Percentiles rank a stretch among this genome's conserved stretches.
These are phyloP conservation scores for Carabus problematicus DNA, from an alignment of 2,888 invertebrate species.

Conservation along the genomic window DNA sequence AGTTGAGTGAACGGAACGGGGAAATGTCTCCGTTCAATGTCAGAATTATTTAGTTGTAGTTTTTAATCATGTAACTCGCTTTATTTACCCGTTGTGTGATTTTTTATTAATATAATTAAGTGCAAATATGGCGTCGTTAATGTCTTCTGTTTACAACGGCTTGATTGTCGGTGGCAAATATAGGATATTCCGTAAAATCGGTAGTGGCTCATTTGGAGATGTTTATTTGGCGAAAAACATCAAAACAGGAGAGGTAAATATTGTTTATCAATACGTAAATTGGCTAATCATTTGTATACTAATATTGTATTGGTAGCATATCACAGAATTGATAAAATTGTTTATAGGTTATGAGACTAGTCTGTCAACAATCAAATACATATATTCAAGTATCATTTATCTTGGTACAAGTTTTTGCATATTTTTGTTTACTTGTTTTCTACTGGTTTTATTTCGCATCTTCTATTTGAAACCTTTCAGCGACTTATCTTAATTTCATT, in stretches of 20 bases:
- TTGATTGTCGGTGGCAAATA: conserved; percentile 84
- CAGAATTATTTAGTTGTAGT: conserved; percentile 24
- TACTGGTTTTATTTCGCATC: no score
- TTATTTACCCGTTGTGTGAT: conserved; percentile 7
- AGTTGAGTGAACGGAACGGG: conserved; percentile 10
- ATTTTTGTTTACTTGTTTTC: no score
- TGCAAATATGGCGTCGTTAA: conserved; percentile 45
- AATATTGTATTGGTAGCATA: neutral
- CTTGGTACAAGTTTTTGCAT: no score
- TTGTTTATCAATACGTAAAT: conserved; percentile 1
- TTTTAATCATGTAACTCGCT: conserved; percentile 11
- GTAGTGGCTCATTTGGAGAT: conserved; percentile 96
- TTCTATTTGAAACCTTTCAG: no score
- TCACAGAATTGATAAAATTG: neutral
- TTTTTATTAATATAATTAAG: neutral
- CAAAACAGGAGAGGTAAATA: conserved; percentile 77
- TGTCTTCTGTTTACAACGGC: conserved; percentile 60
- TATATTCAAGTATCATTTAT: no score
- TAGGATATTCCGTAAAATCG: conserved; percentile 88
- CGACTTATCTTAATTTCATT: no score
- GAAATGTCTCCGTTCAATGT: conserved; percentile 26
- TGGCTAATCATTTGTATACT: neutral
- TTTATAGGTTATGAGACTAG: conserved; percentile 9
- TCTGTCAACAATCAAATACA: conserved; percentile 17
- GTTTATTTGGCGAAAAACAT: conserved; percentile 89